These are phyloP conservation scores for Cataglyphis albicans DNA, from an alignment of 2,888 invertebrate genomes.

Conservation along the genomic window DNA sequence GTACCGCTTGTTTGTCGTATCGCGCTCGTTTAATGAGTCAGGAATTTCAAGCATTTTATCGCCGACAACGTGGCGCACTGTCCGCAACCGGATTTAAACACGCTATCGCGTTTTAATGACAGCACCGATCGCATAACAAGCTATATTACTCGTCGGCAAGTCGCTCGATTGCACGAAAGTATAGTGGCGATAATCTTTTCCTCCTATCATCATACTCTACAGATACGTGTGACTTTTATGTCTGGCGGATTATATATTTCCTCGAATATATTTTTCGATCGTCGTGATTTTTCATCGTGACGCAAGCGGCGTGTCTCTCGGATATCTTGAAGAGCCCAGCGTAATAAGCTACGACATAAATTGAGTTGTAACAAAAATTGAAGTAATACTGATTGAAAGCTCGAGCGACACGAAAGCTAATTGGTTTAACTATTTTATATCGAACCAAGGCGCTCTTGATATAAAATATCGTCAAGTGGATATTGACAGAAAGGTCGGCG, in stretches of 20 bases:
- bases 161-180: slow-evolving; percentile 32
- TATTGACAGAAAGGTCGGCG: slow-evolving; percentile 24
- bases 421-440: slow-evolving; percentile 31
- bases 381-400: slow-evolving; percentile 38
- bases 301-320: slow-evolving; percentile 5
- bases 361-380: slow-evolving; percentile 40
- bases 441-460: slow-evolving; percentile 11
- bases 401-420: slow-evolving; percentile 32
- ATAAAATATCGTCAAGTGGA: slow-evolving; percentile 31
- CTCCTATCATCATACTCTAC: neutral
- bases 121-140: slow-evolving; percentile 44
- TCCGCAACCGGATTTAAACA: slow-evolving; percentile 64
- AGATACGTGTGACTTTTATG: slow-evolving; percentile 10
- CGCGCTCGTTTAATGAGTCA: slow-evolving; percentile 74
- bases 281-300: slow-evolving; percentile 39
- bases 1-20: slow-evolving; percentile 72
- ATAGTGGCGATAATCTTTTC: neutral
- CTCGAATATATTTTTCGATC: slow-evolving; percentile 37
- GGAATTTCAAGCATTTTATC: slow-evolving; percentile 74
- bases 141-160: slow-evolving; percentile 26
- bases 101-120: slow-evolving; percentile 70
- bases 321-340: neutral
- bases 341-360: slow-evolving; percentile 6
- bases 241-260: slow-evolving; percentile 20
- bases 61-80: slow-evolving; percentile 40